Conservation (phyloP, 2,113 vertebrate genomes). For the Neodon shergylaensis region DNA sequence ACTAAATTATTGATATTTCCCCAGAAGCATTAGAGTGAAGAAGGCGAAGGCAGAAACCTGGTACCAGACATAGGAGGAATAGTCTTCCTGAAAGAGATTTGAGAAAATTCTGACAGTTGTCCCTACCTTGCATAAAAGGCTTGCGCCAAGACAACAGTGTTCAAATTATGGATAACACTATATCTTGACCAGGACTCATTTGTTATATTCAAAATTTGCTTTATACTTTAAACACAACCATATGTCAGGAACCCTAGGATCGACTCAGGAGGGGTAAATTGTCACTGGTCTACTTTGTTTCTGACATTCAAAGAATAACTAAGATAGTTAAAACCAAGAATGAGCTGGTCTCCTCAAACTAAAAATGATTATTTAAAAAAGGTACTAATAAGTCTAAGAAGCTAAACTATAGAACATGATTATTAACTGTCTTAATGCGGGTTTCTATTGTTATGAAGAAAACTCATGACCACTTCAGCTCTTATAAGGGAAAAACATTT, state of each 20-base stretch:
- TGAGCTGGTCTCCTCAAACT: neutral
- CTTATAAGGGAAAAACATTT: no score
- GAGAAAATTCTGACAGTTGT: neutral
- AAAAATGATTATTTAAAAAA: slow-evolving; percentile 5
- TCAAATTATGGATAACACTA: no score
- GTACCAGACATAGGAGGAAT: neutral
- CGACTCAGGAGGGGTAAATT: no score
- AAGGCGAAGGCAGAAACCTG: neutral
- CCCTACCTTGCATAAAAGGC: neutral
- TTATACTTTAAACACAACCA: no score
- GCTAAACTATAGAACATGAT: neutral
- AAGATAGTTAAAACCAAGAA: neutral
- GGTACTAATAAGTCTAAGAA: neutral
- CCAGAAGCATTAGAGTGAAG: neutral
- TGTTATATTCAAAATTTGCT: no score
- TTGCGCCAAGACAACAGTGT: neutral
- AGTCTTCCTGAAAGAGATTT: neutral
- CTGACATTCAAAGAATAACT: no score
- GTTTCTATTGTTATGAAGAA: no score
- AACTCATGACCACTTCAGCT: no score
- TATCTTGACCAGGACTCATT: no score
- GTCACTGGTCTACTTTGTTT: no score
- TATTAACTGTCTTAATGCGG: no score
- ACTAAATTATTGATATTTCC: neutral
- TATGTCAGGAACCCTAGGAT: no score